Evolutionary conservation across 2,113 vertebrate species (phyloP), one percentile per base, ranked within the genome.

Genomic region (Hippocampus guttulatus): DNA sequence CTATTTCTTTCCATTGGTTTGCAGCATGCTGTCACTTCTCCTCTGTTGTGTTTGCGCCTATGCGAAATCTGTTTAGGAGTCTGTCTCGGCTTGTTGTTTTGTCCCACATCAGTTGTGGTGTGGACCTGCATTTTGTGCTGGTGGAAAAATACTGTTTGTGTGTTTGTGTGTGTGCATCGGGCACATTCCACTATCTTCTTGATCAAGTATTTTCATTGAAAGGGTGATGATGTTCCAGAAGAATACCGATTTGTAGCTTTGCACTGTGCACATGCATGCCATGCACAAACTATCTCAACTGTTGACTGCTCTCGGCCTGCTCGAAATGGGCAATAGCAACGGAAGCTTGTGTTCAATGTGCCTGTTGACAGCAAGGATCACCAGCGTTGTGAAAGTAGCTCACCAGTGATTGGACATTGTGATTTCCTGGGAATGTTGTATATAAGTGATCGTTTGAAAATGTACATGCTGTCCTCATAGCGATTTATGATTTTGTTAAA

Each of bases 11-110:
- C 70, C 69, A 79, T 61, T 61, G 58, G 79, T 87, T 87, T 82
- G 80, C 76, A 81, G 89, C 9, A 41, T 33, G 51, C 79, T 82
- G 85, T 84, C 86, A 78, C 78, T 84, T 89, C 75, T 84, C 73
- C 74, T 87, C 82, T 81, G 74, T 74, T 75, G 76, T 76, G 84
- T 87, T 86, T 84, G 80, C 77, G 67, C 77, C 84, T 84, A 81
- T 82, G 82, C 87, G 75, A 81, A 83, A 82, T 69, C 74, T 69
- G 43, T 79, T 86, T 81, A 68, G 72, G 38, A 73, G 73, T 80
- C 86, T 81, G 81, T 83, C 86, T 77, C 49, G 61, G 79, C 81
- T 77, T 76, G 79, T 84, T 84, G 70, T 73, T 43, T 78, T 69
- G 8, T 67, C 76, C 83, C 71, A 63, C 71, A 80, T 89, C 83